Evolutionary conservation across 2,888 invertebrate genomes (phyloP).

Genomic region (Smittia aterrima): DNA sequence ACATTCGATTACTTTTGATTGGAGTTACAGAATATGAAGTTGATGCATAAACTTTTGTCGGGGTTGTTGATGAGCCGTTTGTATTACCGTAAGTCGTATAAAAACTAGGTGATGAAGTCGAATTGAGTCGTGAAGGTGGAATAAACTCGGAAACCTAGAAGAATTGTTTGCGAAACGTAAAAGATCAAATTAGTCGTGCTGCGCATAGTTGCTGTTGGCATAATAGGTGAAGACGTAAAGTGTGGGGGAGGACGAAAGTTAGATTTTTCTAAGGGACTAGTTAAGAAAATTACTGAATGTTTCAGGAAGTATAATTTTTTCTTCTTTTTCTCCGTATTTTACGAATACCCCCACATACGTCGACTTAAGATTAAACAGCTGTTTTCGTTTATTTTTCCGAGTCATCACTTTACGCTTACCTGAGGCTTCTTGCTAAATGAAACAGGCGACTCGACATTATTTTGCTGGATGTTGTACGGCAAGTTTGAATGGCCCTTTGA

Average conservation of each 20-base stretch:
- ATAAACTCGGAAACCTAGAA: slow-evolving; percentile 39
- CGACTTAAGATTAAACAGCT: slow-evolving; percentile 12
- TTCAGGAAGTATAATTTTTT: too few species aligned
- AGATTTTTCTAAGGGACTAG: too few species aligned
- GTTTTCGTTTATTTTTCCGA: background rate
- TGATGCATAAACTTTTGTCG: slow-evolving; percentile 44
- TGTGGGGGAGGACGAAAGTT: too few species aligned
- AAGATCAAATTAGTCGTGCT: too few species aligned
- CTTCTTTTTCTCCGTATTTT: too few species aligned
- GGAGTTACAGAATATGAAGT: slow-evolving; percentile 45
- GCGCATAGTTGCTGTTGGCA: too few species aligned
- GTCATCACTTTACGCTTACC: slow-evolving; percentile 2
- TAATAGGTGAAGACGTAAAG: too few species aligned
- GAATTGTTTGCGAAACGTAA: background rate
- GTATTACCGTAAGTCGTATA: slow-evolving; percentile 38
- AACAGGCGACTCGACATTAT: slow-evolving; percentile 33
- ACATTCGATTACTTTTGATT: slow-evolving; percentile 42
- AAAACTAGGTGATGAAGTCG: slow-evolving; percentile 40
- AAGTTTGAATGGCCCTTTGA: slow-evolving; percentile 36
- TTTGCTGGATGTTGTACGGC: slow-evolving; percentile 28
- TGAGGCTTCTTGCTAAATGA: slow-evolving; percentile 38
- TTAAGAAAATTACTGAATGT: too few species aligned
- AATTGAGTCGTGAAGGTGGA: slow-evolving; percentile 40
- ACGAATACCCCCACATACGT: too few species aligned
- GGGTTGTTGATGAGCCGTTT: slow-evolving; percentile 44